Conservation (phyloP, 2,113 vertebrate species). For the Seriola dumerili region DNA sequence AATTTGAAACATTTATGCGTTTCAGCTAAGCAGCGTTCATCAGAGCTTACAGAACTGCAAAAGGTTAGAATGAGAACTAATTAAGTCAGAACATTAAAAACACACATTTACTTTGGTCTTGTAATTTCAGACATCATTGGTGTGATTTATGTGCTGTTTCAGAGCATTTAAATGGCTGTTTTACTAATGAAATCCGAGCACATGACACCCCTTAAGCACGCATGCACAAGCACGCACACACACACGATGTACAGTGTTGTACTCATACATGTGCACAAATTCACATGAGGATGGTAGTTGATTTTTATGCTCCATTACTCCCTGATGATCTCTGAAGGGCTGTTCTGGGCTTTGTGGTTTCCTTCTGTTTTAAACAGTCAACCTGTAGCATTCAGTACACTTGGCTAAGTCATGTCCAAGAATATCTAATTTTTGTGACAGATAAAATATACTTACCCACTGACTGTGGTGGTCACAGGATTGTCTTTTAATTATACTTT, state of each 20-base stretch:
- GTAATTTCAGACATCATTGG: conserved; percentile 74
- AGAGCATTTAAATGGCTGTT: conserved; percentile 55
- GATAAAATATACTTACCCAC: background rate
- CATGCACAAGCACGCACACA: conserved; percentile 20
- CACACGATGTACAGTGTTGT: background rate
- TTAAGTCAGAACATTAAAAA: conserved; percentile 73
- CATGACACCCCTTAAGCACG: conserved; percentile 57
- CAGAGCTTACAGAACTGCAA: conserved; percentile 27
- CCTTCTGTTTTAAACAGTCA: conserved; percentile 31
- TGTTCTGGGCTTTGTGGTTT: conserved; percentile 40
- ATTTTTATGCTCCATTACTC: conserved; percentile 67
- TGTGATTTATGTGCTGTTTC: conserved; percentile 60
- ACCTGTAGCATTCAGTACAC: conserved; percentile 24
- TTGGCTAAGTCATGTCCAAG: background rate
- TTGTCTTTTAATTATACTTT: background rate
- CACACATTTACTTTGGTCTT: conserved; percentile 65
- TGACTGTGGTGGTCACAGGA: background rate
- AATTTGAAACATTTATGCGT: conserved; percentile 39
- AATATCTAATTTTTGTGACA: background rate
- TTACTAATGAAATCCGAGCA: conserved; percentile 68
- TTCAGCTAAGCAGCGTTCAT: conserved; percentile 48
- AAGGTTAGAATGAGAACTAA: conserved; percentile 68
- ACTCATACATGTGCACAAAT: conserved; percentile 1
- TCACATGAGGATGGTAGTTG: conserved; percentile 41
- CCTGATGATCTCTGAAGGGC: conserved; percentile 50